Conservation (phyloP, 2,888 invertebrate genomes). For the Aspidapion aeneum region DNA sequence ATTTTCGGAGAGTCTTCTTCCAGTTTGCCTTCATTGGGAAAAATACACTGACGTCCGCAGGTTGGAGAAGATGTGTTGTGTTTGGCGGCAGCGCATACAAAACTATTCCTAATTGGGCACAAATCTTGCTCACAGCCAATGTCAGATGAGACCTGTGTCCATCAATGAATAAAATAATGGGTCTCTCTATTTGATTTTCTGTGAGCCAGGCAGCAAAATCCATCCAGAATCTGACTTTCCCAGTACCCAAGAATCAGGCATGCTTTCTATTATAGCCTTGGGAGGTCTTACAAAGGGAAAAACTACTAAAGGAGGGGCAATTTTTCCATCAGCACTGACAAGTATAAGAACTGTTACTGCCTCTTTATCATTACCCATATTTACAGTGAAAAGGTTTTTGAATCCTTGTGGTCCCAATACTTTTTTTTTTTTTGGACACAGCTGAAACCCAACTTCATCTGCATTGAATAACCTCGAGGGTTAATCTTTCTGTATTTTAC, state of each 20-base stretch:
- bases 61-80: constrained; percentile 29
- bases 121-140: constrained; percentile 21
- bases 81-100: constrained; percentile 19
- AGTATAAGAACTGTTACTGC: constrained; percentile 34
- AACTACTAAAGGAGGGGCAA: constrained; percentile 23
- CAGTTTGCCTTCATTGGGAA: constrained; percentile 30
- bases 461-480: constrained; percentile 35
- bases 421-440: constrained; percentile 30
- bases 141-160: too few species aligned
- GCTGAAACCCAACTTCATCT: constrained; percentile 38
- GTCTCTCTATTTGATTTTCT: too few species aligned
- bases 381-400: too few species aligned
- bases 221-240: constrained; percentile 31
- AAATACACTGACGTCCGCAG: constrained; percentile 32
- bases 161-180: too few species aligned
- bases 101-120: constrained; percentile 16
- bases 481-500: too few species aligned
- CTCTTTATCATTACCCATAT: too few species aligned
- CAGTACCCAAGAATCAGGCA: constrained; percentile 25
- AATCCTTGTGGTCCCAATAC: constrained; percentile 22
- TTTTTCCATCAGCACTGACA: constrained; percentile 23
- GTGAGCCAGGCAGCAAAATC: constrained; percentile 26
- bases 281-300: too few species aligned
- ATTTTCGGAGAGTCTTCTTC: constrained; percentile 27
- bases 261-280: constrained; percentile 21